Percentiles rank a stretch among this genome's conserved stretches.
Evolutionary conservation across 1,140 invertebrate genomes (phyloP).

Genomic region (Procambarus virginalis): DNA sequence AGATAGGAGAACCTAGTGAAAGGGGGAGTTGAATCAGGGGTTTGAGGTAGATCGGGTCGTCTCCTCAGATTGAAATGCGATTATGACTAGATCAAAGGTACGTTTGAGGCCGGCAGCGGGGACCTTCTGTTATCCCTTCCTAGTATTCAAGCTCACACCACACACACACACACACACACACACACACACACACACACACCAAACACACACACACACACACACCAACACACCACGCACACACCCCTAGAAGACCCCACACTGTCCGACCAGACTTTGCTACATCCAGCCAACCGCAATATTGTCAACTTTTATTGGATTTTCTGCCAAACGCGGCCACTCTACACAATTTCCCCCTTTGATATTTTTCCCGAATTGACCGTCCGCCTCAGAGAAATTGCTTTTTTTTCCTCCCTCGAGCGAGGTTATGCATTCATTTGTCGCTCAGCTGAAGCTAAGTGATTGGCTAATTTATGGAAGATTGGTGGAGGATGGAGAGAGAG

Average conservation of each 20-base stretch:
- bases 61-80: too few relatives aligned
- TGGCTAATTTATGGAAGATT: neutral
- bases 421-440: constrained; percentile 9
- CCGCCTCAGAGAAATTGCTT: constrained; percentile 2
- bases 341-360: constrained; percentile 4
- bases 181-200: too few relatives aligned
- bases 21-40: too few relatives aligned
- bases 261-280: too few relatives aligned
- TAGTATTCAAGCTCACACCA: too few relatives aligned
- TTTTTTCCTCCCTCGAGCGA: neutral
- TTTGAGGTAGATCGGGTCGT: too few relatives aligned
- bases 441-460: constrained; percentile 13
- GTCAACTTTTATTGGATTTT: constrained; percentile 14
- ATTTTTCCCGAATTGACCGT: neutral
- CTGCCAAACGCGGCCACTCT: constrained; percentile 2
- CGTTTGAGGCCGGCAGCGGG: too few relatives aligned
- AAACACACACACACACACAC: too few relatives aligned
- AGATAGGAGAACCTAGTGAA: too few relatives aligned
- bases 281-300: neutral
- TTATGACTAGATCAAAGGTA: too few relatives aligned
- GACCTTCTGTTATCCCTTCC: too few relatives aligned
- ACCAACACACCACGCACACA: neutral
- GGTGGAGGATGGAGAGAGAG: neutral
- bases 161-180: too few relatives aligned
- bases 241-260: neutral